A percentile compares a stretch with the other conserved stretches of the same genome.
Conservation (phyloP, 2,113 vertebrate genomes). For the Tringa solitaria region DNA sequence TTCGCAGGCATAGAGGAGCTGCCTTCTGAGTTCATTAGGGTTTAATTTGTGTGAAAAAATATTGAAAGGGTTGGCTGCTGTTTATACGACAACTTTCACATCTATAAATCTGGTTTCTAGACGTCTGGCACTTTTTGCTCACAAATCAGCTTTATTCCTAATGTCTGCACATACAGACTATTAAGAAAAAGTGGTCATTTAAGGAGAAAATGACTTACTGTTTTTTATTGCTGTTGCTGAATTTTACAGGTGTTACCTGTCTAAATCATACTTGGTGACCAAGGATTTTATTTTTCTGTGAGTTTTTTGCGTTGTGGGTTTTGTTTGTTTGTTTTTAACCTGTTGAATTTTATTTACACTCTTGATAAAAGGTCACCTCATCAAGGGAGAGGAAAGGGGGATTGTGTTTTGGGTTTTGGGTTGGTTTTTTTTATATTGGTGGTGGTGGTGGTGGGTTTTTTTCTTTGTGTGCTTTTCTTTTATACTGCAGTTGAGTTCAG, state of each 20-base stretch:
- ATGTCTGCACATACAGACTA: neutral
- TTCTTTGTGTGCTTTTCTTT: neutral
- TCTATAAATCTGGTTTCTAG: neutral
- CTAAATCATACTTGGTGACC: neutral
- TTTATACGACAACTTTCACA: neutral
- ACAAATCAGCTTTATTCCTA: neutral
- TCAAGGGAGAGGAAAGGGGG: neutral
- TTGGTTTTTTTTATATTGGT: neutral
- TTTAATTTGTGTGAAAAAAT: neutral
- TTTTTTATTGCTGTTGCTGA: neutral
- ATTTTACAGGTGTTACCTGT: neutral
- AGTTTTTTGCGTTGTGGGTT: neutral
- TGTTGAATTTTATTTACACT: neutral
- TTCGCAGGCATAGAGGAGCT: rapidly evolving
- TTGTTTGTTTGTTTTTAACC: neutral
- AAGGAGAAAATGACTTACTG: neutral
- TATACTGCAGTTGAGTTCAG: neutral
- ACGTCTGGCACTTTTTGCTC: neutral
- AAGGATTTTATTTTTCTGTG: neutral
- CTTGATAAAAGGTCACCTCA: neutral
- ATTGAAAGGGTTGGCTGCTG: neutral
- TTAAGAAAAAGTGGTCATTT: neutral
- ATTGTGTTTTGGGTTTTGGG: neutral
- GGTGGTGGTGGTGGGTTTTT: too few relatives aligned
- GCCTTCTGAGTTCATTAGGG: neutral